Percentiles rank a stretch among this genome's conserved stretches.
Evolutionary conservation across 1,140 invertebrate species (phyloP).

Genomic region (Diabrotica undecimpunctata): DNA sequence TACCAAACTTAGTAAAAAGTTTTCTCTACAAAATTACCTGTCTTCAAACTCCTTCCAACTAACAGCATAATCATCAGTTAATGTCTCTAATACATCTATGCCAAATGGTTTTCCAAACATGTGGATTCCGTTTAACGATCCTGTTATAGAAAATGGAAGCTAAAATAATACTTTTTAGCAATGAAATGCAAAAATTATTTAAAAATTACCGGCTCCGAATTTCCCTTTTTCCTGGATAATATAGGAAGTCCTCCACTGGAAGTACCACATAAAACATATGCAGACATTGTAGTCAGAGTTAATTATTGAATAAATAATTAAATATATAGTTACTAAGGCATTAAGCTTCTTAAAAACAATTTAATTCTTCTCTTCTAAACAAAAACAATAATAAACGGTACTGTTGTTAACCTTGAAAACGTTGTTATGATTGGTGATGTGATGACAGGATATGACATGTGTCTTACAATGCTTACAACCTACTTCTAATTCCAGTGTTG

Average conservation of each 20-base stretch:
- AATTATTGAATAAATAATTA: no score
- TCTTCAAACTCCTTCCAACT: conserved; percentile 70
- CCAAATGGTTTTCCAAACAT: conserved; percentile 75
- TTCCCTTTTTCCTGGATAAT: conserved; percentile 66
- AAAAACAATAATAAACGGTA: no score
- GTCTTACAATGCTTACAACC: no score
- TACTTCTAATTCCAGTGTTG: no score
- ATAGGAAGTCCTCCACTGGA: conserved; percentile 68
- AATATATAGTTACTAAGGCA: no score
- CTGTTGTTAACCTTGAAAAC: no score
- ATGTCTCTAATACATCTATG: conserved; percentile 61
- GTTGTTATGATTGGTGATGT: no score
- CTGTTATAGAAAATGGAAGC: conserved; percentile 74
- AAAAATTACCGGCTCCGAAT: conserved; percentile 53
- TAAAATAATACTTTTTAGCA: conserved; percentile 45
- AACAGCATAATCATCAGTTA: conserved; percentile 65
- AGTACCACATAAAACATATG: conserved; percentile 64
- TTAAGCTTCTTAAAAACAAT: no score
- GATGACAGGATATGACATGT: no score
- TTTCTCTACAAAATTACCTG: conserved; percentile 29
- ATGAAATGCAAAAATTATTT: neutral
- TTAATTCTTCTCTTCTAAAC: no score
- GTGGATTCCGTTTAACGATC: conserved; percentile 79
- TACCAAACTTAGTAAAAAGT: no score
- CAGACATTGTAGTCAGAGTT: conserved; percentile 53